phyloP scores from a whole-genome alignment of 2,797 vertebrate genomes.

The Mormyrus proboscirostris region DNA sequence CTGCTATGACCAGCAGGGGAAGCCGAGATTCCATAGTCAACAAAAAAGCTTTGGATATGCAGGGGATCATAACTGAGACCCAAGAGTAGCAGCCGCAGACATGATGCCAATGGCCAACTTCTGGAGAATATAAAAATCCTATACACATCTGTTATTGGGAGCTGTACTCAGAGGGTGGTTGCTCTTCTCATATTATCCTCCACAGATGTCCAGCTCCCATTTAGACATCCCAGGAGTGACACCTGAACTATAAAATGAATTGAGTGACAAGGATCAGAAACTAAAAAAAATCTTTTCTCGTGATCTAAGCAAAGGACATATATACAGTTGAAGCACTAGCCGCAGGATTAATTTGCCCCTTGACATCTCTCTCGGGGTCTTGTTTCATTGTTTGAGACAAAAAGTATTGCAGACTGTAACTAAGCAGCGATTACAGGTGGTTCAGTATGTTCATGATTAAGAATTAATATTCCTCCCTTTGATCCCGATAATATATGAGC shows the following conservation, averaged over 20 bases:
- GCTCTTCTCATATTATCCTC: neutral
- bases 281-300: neutral
- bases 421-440: neutral
- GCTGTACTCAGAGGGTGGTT: neutral
- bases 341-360: neutral
- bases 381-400: neutral
- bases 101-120: neutral
- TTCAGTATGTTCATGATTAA: neutral
- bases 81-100: neutral
- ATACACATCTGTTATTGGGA: neutral
- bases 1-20: neutral
- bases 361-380: neutral
- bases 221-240: neutral
- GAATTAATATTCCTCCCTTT: neutral
- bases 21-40: constrained; percentile 26
- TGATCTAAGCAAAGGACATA: neutral
- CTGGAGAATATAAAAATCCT: neutral
- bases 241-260: neutral
- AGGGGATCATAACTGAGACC: neutral
- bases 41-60: neutral
- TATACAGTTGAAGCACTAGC: neutral
- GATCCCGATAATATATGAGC: neutral
- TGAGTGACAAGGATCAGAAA: neutral
- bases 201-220: neutral
- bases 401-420: neutral